Base-by-base conservation (phyloP, 2,888 invertebrate species). In the Hirtodrosophila alboralis region DNA sequence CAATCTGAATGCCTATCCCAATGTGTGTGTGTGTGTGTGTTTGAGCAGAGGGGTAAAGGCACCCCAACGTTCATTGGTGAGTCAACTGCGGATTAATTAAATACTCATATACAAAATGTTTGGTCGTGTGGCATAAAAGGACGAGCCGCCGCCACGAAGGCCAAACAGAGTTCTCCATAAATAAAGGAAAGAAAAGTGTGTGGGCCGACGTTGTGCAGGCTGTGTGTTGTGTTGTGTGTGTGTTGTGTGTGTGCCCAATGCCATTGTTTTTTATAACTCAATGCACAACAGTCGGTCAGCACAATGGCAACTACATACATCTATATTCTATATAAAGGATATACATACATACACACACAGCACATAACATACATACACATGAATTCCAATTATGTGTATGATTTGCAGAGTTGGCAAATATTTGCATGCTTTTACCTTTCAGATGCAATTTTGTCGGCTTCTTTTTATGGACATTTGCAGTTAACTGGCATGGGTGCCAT, bases 11-110 rank as follows among this genome's bases (percentile, higher is more conserved):
- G 51, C 40, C 16, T n/a, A 9, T 13, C 7, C 8, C 18, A 21
- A 3, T 10, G 26, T 14, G 38, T 30, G 23, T 23, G 6, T 23
- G 23, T 2, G 23, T 23, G 23, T n/a, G 27, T 10, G 38, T 26
- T 31, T 23, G 13, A 28, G 40, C 14, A 27, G 6, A 41, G 36
- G 49, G 41, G 43, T 26, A 18, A 45, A 54, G 71, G 73, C 74
- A 67, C 60, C 83, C 78, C 65, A 43, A 40, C 40, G 51, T 70
- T 70, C 74, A 74, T 74, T 74, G 73, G 75, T 62, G 77, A 80
- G 75, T 83, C 79, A 83, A 83, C 84, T 80, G 69, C 75, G 79
- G 79, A 80, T 80, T 80, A 80, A 80, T 80, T 80, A 79, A 84
- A 80, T 80, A 72, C 84, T 79, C 79, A 83, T 79, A 79, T 75